These are phyloP conservation scores for Orchesellides sinensis DNA, from an alignment of 2,888 invertebrate genomes.

Conservation along the genomic window DNA sequence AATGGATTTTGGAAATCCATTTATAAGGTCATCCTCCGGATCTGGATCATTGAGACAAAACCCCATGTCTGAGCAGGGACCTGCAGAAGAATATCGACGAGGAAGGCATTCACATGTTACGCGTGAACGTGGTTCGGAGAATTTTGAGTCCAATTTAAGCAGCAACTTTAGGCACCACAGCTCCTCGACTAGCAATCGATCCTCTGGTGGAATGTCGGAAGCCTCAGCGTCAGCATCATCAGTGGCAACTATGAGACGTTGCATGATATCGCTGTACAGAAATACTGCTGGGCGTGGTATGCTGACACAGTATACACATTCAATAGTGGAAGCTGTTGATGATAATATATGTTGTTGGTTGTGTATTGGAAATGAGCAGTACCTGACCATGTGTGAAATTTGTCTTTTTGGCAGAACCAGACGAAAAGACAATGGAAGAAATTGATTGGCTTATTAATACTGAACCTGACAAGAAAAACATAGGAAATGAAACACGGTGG, in stretches of 20 bases:
- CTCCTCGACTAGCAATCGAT: background rate
- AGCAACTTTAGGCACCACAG: background rate
- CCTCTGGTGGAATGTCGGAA: background rate
- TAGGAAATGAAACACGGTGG: slow-evolving; percentile 73
- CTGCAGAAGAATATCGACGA: background rate
- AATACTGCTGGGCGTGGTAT: slow-evolving; percentile 25
- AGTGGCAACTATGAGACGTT: background rate
- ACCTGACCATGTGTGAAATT: too few relatives aligned
- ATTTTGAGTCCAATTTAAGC: background rate
- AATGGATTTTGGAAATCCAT: too few relatives aligned
- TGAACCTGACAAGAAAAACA: slow-evolving; percentile 41
- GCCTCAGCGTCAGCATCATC: background rate
- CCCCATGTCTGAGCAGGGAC: too few relatives aligned
- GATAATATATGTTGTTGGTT: too few relatives aligned
- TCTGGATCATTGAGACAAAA: background rate
- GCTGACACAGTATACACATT: too few relatives aligned
- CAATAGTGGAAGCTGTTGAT: too few relatives aligned
- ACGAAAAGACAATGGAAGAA: slow-evolving; percentile 41
- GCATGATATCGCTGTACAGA: slow-evolving; percentile 16
- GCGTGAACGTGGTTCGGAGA: background rate
- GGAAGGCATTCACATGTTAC: background rate
- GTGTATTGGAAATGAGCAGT: too few relatives aligned
- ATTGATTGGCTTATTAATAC: slow-evolving; percentile 14
- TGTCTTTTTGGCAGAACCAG: too few relatives aligned
- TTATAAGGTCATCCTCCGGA: too few relatives aligned